Evolutionary conservation across 2,797 vertebrate species (phyloP), one percentile per base, ranked within the genome.

Genomic region (Eospalax fontanierii): DNA sequence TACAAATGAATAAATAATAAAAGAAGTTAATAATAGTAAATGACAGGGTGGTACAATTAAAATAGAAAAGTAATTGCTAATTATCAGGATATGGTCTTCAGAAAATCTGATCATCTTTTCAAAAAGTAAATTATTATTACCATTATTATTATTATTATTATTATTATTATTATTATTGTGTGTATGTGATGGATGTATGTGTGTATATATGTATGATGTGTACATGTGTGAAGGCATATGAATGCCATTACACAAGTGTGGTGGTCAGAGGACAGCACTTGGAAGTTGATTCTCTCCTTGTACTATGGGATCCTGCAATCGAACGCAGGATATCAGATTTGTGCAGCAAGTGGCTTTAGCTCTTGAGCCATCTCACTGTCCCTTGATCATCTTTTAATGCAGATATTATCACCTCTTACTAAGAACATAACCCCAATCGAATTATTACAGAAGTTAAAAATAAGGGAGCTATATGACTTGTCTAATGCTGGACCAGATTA

Each of bases 211-310:
- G 1, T 18, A 8, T 38, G 66, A 54, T 30, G n/a, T 57, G 26
- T 14, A 1, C n/a, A 86, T 30, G n/a, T 54, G 50, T 54, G 50
- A 9, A 54, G 7, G 1, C 15, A 38, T 0, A 3, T n/a, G 30
- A 10, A 30, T 38, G n/a, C 10, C 46, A 14, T 28, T 4, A 16
- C 9, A 46, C 38, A 38, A 54, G 22, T 28, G 38, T 57, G 50
- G 9, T 8, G 16, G 10, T 40, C 24, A 38, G 46, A 22, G 54
- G 65, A 70, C 8, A 35, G 4, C 18, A 2, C 12, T 57, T 12
- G 1, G 26, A 28, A 86, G 57, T 4, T 40, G 66, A 86, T 71
- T 38, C 9, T 57, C 43, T 70, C 14, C 8, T 68, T 70, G 46
- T n/a, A 30, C 66, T 21, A 46, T 71, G 83, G 16, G 30, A 57